Percentiles rank a stretch among this genome's conserved stretches.
Conservation (phyloP, 2,113 vertebrate genomes). For the Odontophorus gujanensis region DNA sequence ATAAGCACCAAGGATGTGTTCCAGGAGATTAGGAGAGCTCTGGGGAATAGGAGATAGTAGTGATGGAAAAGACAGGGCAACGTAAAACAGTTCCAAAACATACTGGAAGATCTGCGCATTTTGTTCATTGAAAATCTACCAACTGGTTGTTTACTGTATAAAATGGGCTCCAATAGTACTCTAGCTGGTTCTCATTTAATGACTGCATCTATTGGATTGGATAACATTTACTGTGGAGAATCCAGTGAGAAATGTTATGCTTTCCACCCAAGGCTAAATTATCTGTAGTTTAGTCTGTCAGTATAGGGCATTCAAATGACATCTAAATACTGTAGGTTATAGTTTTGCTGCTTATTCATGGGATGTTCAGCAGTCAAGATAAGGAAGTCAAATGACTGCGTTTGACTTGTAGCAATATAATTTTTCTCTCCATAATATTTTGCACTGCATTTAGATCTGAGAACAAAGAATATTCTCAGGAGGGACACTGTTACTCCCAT, state of each 20-base stretch:
- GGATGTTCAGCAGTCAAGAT: background rate
- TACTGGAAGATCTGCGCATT: background rate
- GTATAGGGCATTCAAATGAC: background rate
- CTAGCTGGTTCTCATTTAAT: background rate
- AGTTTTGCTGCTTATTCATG: background rate
- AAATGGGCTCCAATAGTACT: background rate
- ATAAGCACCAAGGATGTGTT: fast-evolving
- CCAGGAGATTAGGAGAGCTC: background rate
- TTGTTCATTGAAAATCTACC: background rate
- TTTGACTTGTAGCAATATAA: background rate
- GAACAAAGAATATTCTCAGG: background rate
- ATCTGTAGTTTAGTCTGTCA: too few species aligned
- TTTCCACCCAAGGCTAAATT: background rate
- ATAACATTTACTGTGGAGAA: background rate
- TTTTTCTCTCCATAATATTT: background rate
- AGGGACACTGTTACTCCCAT: background rate
- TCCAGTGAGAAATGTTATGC: background rate
- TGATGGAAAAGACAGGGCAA: background rate
- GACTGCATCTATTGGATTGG: background rate
- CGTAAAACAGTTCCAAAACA: background rate
- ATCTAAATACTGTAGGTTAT: background rate
- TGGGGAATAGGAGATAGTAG: background rate
- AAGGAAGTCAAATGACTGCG: background rate
- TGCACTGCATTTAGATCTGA: background rate
- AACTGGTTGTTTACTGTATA: background rate